These are phyloP conservation scores for Orycteropus afer DNA, from an alignment of 2,113 vertebrate genomes.

Conservation along the genomic window DNA sequence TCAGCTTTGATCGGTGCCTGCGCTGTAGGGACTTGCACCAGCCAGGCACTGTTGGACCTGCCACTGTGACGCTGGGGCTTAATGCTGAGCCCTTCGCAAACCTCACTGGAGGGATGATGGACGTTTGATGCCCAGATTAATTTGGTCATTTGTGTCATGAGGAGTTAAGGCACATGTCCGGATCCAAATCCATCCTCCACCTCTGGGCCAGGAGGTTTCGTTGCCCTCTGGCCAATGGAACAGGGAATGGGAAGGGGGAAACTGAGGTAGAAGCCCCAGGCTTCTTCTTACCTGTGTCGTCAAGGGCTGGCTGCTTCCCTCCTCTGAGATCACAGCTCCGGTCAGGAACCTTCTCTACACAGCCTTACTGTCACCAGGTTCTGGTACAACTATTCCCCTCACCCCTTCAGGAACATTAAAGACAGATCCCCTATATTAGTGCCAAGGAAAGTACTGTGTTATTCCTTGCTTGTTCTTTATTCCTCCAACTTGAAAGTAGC, in stretches of 20 bases:
- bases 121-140: background rate
- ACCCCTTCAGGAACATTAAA: background rate
- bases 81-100: no score
- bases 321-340: background rate
- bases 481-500: background rate
- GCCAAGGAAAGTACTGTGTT: fast-evolving
- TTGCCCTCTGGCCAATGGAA: background rate
- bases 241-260: background rate
- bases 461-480: background rate
- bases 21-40: fast-evolving
- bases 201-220: background rate
- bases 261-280: background rate
- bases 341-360: background rate
- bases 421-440: background rate
- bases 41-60: background rate
- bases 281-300: background rate
- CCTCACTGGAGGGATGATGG: background rate
- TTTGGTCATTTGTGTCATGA: background rate
- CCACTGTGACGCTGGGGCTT: fast-evolving
- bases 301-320: background rate
- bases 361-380: background rate
- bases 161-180: fast-evolving
- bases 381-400: no score
- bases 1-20: no score
- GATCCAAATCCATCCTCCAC: background rate